Evolutionary conservation across 2,888 invertebrate genomes (phyloP).

Genomic region (Cerastis leucographa): DNA sequence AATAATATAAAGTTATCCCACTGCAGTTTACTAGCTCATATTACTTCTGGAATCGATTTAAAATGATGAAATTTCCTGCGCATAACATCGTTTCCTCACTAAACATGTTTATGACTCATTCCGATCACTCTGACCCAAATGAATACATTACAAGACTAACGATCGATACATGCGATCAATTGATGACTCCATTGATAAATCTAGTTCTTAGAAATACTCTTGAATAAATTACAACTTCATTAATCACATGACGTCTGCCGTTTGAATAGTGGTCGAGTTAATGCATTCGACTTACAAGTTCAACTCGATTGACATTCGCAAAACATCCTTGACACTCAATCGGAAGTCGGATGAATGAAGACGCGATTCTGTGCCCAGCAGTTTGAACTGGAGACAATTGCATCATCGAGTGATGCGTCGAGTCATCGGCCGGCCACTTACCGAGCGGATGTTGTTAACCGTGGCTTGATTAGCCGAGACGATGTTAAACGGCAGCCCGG

Average conservation of each 20-base stretch:
- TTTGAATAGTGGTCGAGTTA: slow-evolving; percentile 58
- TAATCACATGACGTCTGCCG: slow-evolving; percentile 50
- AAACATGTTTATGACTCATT: slow-evolving; percentile 62
- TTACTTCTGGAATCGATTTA: slow-evolving; percentile 19
- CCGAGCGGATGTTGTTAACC: slow-evolving; percentile 89
- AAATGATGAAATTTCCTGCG: slow-evolving; percentile 53
- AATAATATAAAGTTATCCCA: neutral
- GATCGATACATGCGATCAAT: slow-evolving; percentile 50
- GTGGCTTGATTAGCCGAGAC: slow-evolving; percentile 89
- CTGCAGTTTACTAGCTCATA: slow-evolving; percentile 4
- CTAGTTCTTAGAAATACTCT: slow-evolving; percentile 56
- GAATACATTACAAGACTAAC: slow-evolving; percentile 53
- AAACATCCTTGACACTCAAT: slow-evolving; percentile 87
- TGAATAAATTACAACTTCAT: slow-evolving; percentile 56
- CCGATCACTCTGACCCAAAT: slow-evolving; percentile 45
- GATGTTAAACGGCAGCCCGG: slow-evolving; percentile 87
- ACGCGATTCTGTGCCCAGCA: slow-evolving; percentile 78
- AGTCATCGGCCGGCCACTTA: slow-evolving; percentile 89
- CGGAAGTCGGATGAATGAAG: slow-evolving; percentile 85
- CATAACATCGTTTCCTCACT: slow-evolving; percentile 39
- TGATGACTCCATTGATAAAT: slow-evolving; percentile 51
- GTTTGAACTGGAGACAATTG: slow-evolving; percentile 82
- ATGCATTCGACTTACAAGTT: slow-evolving; percentile 68
- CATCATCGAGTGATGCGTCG: slow-evolving; percentile 84
- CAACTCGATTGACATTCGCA: slow-evolving; percentile 79